Evolutionary conservation across 2,888 invertebrate genomes (phyloP), one percentile per base, ranked within the genome.

Genomic region (Orchesella flavescens): DNA sequence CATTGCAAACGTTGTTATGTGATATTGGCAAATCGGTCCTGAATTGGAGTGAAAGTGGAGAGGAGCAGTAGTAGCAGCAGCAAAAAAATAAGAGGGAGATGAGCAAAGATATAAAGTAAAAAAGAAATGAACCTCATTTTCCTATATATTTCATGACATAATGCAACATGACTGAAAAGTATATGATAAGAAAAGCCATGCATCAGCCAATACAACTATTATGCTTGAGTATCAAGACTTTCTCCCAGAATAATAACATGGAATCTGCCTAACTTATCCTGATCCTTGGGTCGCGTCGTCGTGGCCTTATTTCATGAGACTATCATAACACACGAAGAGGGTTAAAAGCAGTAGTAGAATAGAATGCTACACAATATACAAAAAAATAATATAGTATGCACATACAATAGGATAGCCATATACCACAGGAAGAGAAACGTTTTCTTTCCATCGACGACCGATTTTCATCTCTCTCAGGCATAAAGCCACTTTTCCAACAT

Each of bases 21-120:
- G 24, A 61, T 61, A 61, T 61, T 61, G 61, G 61, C 61, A 61
- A 61, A 61, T 61, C 61, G 61, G 61, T 61, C 24, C 24, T 61
- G 61, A 61, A 61, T 61, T 61, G 61, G 15, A 61, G 23, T 15
- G 61, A 24, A 61, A 61, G 61, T 61, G 61, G 61, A 61, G 34
- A 34, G 34, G 34, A 34, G 34, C 34, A 34, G 34, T 34, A 61
- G 34, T 2, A 34, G 34, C 34, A 34, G 34, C 7, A 61, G 24
- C 23, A 23, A 61, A 61, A 59, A 13, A 21, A 55, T 55, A 55
- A 59, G n/a, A n/a, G 59, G 46, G 24, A 61, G 61, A 61, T 61
- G 61, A 24, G 24, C 24, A 13, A 13, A n/a, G 61, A 61, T 61
- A 23, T 24, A 61, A 61, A 61, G 61, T 61, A 12, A 61, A 34